Base-by-base conservation (phyloP, 2,797 vertebrate species). In the Euthynnus affinis region DNA sequence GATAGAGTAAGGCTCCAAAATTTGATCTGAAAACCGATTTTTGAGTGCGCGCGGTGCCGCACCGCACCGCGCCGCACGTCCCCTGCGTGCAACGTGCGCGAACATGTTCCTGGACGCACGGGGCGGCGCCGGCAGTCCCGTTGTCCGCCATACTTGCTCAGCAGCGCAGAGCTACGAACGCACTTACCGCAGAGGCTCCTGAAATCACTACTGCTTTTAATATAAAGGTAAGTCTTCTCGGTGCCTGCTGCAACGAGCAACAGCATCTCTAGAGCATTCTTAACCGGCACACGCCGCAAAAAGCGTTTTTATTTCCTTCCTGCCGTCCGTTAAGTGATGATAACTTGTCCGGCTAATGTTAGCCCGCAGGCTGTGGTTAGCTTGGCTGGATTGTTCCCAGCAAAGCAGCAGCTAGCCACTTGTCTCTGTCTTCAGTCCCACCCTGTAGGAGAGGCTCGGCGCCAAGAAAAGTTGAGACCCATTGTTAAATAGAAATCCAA, bases 121-220 rank as follows among this genome's bases (percentile, higher is more conserved):
- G 92, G 87, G 91, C 91, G 93, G 93, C 88, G 89, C 91, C 88
- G 89, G 37, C 37, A 37, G 10, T 81, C 86, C 88, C 82, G 64
- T 90, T 91, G 80, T 93, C 93, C 94, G 94, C 94, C 94, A 94
- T 94, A 94, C 74, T 93, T 72, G 61, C 78, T 83, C 56, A 25
- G 85, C 78, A 86, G 84, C 80, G 73, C 86, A 42, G 80, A 86
- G 86, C 81, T 49, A 27, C 79, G 25, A 56, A 88, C 90, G 76
- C 88, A 87, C 81, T 70, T 71, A 74, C 78, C 42, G 75, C 80
- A 72, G 32, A 80, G 87, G 76, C 87, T 68, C 87, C 91, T 82
- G 87, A 63, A 85, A 87, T 58, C 84, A 74, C 81, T 13, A n/a
- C 88, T 59, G 76, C 88, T 66, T 80, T 65, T 13, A 51, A 74